These are phyloP conservation scores for Vimba vimba DNA, from an alignment of 2,113 vertebrate species.

Conservation along the genomic window DNA sequence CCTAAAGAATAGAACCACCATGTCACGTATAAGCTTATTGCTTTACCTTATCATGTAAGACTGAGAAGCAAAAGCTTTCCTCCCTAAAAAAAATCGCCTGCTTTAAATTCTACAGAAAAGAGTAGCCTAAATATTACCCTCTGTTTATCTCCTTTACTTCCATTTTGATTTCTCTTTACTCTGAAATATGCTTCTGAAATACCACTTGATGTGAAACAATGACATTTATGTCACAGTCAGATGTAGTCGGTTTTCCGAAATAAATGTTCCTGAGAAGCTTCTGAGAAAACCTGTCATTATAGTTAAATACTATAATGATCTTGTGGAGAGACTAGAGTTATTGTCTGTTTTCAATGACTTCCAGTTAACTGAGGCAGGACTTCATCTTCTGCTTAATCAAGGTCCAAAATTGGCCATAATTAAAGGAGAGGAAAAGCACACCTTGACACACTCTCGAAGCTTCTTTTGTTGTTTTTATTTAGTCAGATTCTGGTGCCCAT, in stretches of 20 bases:
- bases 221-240: neutral
- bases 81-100: neutral
- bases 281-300: neutral
- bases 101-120: neutral
- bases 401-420: slow-evolving; percentile 43
- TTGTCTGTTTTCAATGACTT: slow-evolving; percentile 61
- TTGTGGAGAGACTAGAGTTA: slow-evolving; percentile 40
- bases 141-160: neutral
- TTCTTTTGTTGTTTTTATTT: slow-evolving; percentile 34
- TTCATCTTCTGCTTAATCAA: slow-evolving; percentile 38
- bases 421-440: slow-evolving; percentile 61
- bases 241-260: neutral
- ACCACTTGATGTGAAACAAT: neutral
- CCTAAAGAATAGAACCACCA: neutral
- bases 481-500: neutral
- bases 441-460: slow-evolving; percentile 38
- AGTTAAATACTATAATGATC: slow-evolving; percentile 33
- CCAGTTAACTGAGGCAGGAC: slow-evolving; percentile 57
- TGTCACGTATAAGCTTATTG: neutral
- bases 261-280: neutral
- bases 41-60: neutral
- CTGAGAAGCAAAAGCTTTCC: neutral
- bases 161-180: neutral
- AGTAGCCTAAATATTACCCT: neutral
- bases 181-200: neutral